Base-by-base conservation (phyloP, 1,140 invertebrate genomes). In the Trichoplusia ni region DNA sequence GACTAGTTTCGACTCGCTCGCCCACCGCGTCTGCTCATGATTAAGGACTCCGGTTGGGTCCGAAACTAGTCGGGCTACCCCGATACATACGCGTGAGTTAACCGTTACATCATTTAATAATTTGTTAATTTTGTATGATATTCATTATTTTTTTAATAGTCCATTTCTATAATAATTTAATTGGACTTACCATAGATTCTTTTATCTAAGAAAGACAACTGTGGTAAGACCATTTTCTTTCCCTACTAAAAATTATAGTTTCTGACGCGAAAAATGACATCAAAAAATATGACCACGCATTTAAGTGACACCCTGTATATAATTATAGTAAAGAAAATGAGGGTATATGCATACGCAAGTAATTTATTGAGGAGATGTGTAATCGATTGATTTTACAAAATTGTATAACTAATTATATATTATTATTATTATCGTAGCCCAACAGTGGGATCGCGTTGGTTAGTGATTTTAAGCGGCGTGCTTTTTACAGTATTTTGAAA, bases 281-380 rank as follows among this genome's bases (percentile, higher is more conserved):
- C n/a, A n/a, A n/a, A n/a, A n/a, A n/a, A n/a, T n/a, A n/a, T n/a
- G n/a, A n/a, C n/a, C 35, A 47, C 0, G 29, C 47, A 53, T 35
- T 51, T 53, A 71, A 73, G 68, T 64, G 25, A 53, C n/a, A n/a
- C n/a, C n/a, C n/a, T 65, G 38, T 71, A 58, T 64, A 71, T 68
- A 66, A 56, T 23, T 8, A 29, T 9, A 25, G n/a, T 16, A 40
- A 47, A 27, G 16, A 29, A 47, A 27, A 47, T 47, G 44, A 47
- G 44, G 44, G 44, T 47, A 47, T 29, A 47, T 18, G 29, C 29
- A 53, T 53, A 21, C 11, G 49, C 35, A 51, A 25, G 31, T 51
- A 51, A 51, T 19, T 51, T 51, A 51, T 51, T 51, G 9, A 51
- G 8, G 3, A 47, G n/a, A 29, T 25, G 25, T 47, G 44, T 47